Conservation (phyloP, 2,113 vertebrate genomes). For the Myrmecophaga tridactyla region DNA sequence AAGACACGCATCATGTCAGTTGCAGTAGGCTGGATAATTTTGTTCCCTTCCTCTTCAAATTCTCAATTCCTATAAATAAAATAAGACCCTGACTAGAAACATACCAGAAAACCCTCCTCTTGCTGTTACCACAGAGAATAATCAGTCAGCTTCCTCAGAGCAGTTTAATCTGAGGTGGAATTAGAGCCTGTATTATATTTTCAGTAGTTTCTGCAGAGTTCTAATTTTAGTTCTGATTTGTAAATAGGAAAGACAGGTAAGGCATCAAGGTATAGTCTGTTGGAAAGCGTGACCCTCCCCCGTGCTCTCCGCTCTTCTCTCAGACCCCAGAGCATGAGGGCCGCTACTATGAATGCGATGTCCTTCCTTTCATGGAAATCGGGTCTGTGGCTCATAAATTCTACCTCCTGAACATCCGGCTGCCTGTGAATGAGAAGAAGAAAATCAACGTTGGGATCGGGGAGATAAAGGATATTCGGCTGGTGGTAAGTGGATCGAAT, state of each 20-base stretch:
- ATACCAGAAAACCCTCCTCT: not conserved
- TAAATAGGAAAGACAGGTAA: not conserved
- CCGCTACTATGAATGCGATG: conserved; percentile 94
- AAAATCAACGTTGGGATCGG: conserved; percentile 95
- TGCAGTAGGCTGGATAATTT: not conserved
- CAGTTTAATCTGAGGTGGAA: not conserved
- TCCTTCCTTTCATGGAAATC: conserved; percentile 96
- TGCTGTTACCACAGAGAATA: not conserved
- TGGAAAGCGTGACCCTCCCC: not conserved
- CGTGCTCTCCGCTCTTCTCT: not conserved
- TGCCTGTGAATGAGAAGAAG: conserved; percentile 93
- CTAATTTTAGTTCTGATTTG: not conserved
- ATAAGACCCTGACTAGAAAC: not conserved
- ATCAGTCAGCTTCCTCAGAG: not conserved
- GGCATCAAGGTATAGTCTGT: not conserved
- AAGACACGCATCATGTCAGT: not conserved
- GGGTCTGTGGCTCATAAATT: conserved; percentile 96
- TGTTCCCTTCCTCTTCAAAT: not conserved
- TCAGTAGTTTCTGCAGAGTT: not conserved
- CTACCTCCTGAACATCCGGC: conserved; percentile 96
- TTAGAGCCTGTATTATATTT: not conserved
- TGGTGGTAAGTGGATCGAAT: conserved; percentile 87
- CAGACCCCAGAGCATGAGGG: conserved; percentile 93
- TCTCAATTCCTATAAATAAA: not conserved
- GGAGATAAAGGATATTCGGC: conserved; percentile 94